phyloP scores from a whole-genome alignment of 2,797 vertebrate genomes.

The Macroramphosus scolopax region DNA sequence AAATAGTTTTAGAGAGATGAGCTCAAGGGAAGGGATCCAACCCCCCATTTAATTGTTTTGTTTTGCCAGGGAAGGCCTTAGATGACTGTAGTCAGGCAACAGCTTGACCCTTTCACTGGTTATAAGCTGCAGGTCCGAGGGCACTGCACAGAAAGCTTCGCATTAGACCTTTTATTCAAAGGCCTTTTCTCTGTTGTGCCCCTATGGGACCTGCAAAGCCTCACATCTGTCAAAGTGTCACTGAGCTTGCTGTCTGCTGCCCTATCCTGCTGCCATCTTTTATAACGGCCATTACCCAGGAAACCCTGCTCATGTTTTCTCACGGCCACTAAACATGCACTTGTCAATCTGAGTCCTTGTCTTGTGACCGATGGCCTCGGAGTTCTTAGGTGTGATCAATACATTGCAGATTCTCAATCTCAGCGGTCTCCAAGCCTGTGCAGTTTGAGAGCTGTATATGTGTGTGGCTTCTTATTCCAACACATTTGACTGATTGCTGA shows the following conservation, averaged over 20 bases:
- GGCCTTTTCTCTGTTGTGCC: constrained; percentile 39
- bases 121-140: constrained; percentile 48
- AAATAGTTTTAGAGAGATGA: constrained; percentile 20
- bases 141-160: constrained; percentile 54
- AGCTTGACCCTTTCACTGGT: constrained; percentile 61
- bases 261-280: constrained; percentile 32
- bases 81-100: constrained; percentile 65
- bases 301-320: constrained; percentile 55
- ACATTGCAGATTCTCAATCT: constrained; percentile 22
- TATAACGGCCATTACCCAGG: constrained; percentile 46
- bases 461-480: neutral
- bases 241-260: constrained; percentile 42
- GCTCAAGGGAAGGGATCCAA: constrained; percentile 29
- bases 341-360: constrained; percentile 54
- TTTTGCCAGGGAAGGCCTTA: constrained; percentile 56
- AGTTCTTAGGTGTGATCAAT: constrained; percentile 32
- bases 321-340: constrained; percentile 67
- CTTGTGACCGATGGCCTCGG: constrained; percentile 23
- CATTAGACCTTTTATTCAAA: constrained; percentile 51
- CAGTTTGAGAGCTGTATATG: neutral
- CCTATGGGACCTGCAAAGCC: constrained; percentile 54
- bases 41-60: constrained; percentile 63
- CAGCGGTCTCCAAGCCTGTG: constrained; percentile 3
- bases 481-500: too few species aligned
- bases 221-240: constrained; percentile 77